A percentile compares a stretch with the other conserved stretches of the same genome.
Conservation (phyloP, 2,888 invertebrate genomes). For the Ariolimax columbianus region DNA sequence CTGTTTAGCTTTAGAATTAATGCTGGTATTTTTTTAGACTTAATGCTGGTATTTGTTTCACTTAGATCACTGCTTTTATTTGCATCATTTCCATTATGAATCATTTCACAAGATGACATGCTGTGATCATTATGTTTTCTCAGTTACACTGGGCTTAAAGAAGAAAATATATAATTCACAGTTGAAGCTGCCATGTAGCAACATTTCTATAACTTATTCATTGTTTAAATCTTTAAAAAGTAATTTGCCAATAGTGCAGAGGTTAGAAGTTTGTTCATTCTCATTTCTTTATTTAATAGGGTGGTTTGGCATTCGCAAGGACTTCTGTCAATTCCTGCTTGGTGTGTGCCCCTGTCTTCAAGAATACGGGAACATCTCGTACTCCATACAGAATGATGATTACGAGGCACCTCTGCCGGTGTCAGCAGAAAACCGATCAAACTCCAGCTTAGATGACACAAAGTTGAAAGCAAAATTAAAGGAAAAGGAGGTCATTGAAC, state of each 20-base stretch:
- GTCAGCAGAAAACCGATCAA: conserved; percentile 34
- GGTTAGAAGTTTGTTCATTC: not conserved
- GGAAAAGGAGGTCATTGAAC: conserved; percentile 81
- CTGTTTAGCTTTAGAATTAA: too few relatives aligned
- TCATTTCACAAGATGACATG: too few relatives aligned
- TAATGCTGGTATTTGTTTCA: too few relatives aligned
- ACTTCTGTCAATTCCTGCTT: conserved; percentile 97
- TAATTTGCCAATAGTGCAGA: not conserved
- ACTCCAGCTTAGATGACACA: conserved; percentile 16
- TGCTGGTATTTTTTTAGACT: too few relatives aligned
- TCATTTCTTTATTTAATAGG: conserved; percentile 81
- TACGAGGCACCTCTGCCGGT: conserved; percentile 52
- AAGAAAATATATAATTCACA: too few relatives aligned
- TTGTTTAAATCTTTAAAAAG: not conserved
- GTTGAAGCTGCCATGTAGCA: too few relatives aligned
- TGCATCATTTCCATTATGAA: too few relatives aligned
- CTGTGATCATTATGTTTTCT: too few relatives aligned
- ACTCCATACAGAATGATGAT: conserved; percentile 79
- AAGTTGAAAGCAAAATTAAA: conserved; percentile 52
- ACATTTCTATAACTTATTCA: not conserved
- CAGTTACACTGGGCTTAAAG: too few relatives aligned
- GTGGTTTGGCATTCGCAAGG: conserved; percentile 99
- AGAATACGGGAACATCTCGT: conserved; percentile 99
- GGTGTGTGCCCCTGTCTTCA: conserved; percentile 95
- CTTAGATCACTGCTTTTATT: too few relatives aligned